Base-by-base conservation (phyloP, 1,140 invertebrate genomes). In the Leptopilina clavipes region DNA sequence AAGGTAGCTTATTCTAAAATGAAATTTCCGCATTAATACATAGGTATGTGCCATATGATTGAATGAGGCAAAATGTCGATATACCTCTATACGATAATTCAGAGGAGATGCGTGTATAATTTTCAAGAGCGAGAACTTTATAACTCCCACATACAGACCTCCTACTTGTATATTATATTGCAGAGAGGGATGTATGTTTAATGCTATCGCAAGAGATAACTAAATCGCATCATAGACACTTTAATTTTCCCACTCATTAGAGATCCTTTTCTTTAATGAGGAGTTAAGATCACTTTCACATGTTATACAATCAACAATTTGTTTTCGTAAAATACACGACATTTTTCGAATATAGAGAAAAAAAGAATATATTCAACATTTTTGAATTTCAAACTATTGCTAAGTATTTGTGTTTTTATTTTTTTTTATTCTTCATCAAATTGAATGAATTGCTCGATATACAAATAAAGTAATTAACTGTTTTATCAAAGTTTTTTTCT, bases 41-140 rank as follows among this genome's bases (percentile, higher is more conserved):
- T 40, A 40, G 2, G 37, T 9, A 40, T 40, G 8, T 31, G 6
- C 25, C 25, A 40, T 31, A 19, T 65, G 25, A 65, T 31, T 65
- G 59, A 65, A 65, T 31, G 59, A 22, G 59, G 59, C 22, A 31
- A 65, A 65, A 65, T 65, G 59, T 25, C 12, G 22, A 65, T 65
- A 31, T n/a, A n/a, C n/a, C n/a, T n/a, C n/a, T n/a, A 31, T 31
- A 40, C 5, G 59, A 65, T 65, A 65, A 7, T 25, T 65, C 25
- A 37, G 19, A 59, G n/a, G 22, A 65, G 25, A 22, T 65, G 59
- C 5, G 25, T 31, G 25, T 31, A 31, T 19, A 40, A 54, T 25
- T 65, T 65, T 65, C 59, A 65, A 65, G 59, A 37, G 59, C 59
- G 19, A 65, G 22, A 65, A 54, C 52, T 19, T 52, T 52, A 48